Evolutionary conservation across 2,113 vertebrate species (phyloP).

Genomic region (Dasyurus viverrinus): DNA sequence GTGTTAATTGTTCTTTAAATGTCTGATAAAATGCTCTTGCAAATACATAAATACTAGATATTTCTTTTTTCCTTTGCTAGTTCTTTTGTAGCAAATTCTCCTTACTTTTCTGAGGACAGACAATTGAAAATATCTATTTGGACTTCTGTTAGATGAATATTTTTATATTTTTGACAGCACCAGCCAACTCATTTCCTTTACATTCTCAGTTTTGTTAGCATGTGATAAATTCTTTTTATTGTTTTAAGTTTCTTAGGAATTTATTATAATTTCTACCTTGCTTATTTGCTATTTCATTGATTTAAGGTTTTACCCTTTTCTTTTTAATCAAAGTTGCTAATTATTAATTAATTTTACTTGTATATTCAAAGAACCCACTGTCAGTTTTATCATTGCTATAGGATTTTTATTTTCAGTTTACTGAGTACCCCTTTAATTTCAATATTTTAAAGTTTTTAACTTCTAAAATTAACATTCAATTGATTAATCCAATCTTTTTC

Average conservation of each 20-base stretch:
- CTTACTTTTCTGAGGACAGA: neutral
- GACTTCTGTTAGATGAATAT: neutral
- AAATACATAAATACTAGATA: neutral
- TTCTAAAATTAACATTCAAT: neutral
- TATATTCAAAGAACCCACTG: neutral
- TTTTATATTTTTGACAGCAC: neutral
- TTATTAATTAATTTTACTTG: neutral
- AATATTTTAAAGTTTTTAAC: neutral
- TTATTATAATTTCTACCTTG: neutral
- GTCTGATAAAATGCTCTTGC: neutral
- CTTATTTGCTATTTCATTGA: neutral
- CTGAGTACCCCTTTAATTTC: neutral
- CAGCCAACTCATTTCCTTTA: neutral
- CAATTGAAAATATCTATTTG: neutral
- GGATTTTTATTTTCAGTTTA: neutral
- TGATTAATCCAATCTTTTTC: neutral
- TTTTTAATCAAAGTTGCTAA: neutral
- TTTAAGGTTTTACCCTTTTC: neutral
- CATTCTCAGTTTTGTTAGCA: neutral
- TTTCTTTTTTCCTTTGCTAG: neutral
- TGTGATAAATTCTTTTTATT: neutral
- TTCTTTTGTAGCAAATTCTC: neutral
- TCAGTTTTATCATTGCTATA: neutral
- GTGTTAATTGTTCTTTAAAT: too few species aligned
- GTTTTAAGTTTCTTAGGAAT: neutral